Percentiles rank a stretch among this genome's conserved stretches.
Conservation (phyloP, 2,113 vertebrate genomes). For the Pachycephala philippinensis region DNA sequence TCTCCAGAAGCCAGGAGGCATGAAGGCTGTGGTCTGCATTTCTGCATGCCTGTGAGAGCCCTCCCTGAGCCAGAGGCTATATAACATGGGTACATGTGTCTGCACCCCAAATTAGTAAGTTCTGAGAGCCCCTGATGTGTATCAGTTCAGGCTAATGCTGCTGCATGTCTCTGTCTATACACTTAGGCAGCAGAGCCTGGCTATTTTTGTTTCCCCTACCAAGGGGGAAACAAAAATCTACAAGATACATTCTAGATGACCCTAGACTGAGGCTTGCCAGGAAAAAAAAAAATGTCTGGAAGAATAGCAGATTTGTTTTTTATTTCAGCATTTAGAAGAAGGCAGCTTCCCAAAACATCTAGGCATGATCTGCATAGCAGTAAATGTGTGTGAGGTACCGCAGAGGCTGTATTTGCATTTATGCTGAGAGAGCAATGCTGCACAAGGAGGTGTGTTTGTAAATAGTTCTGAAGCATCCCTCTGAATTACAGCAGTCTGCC, state of each 20-base stretch:
- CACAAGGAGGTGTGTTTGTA: constrained; percentile 6
- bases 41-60: not conserved
- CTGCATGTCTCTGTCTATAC: not conserved
- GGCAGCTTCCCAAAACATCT: not conserved
- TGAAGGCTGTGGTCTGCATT: not conserved
- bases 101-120: not conserved
- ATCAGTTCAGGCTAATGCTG: not conserved
- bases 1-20: not conserved
- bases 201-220: not conserved
- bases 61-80: not conserved
- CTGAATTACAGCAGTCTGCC: not conserved
- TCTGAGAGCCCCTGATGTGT: not conserved
- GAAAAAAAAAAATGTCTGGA: not conserved
- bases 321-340: not conserved
- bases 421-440: constrained; percentile 2
- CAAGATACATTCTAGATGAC: not conserved
- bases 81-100: not conserved
- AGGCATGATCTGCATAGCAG: not conserved
- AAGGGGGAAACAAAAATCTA: not conserved
- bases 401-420: constrained; percentile 40
- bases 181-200: not conserved
- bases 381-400: not conserved
- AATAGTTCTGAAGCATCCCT: not conserved
- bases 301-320: not conserved
- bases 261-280: not conserved